phyloP scores from a whole-genome alignment of 2,797 vertebrate genomes.

The Sciaenops ocellatus region DNA sequence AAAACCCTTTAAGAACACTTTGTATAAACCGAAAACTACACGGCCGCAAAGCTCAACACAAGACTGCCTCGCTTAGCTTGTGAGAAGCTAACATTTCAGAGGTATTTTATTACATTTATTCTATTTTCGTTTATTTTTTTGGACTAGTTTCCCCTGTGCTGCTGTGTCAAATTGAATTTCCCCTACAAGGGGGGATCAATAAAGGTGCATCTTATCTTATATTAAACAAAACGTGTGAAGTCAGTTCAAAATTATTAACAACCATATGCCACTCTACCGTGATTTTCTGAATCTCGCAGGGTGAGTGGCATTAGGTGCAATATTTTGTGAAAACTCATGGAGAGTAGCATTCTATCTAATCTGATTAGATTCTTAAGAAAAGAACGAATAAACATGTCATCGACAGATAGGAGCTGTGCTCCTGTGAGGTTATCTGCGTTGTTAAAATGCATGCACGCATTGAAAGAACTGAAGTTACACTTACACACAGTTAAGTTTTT shows the following conservation, averaged over 20 bases:
- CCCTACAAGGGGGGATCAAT: no score
- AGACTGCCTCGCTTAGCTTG: slow-evolving; percentile 13
- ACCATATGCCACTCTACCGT: background rate
- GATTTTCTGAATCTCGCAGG: background rate
- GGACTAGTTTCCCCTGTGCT: no score
- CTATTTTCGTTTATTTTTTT: no score
- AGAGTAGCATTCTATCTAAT: background rate
- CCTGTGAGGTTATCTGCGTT: slow-evolving; percentile 26
- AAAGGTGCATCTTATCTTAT: no score
- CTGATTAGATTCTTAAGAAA: background rate
- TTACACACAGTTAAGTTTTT: no score
- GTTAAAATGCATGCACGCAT: slow-evolving; percentile 61
- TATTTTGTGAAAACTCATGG: background rate
- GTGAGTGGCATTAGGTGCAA: background rate
- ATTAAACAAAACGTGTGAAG: background rate
- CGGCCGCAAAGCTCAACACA: slow-evolving; percentile 2
- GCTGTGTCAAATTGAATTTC: no score
- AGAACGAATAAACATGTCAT: slow-evolving; percentile 15
- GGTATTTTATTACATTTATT: background rate
- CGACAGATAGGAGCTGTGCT: slow-evolving; percentile 4
- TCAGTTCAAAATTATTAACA: background rate
- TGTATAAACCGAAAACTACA: slow-evolving; percentile 24
- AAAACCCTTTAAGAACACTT: slow-evolving; percentile 44
- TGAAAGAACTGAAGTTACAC: slow-evolving; percentile 27
- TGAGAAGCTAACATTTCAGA: background rate